phyloP scores from a whole-genome alignment of 2,888 invertebrate genomes.

The Tenthredo livida region DNA sequence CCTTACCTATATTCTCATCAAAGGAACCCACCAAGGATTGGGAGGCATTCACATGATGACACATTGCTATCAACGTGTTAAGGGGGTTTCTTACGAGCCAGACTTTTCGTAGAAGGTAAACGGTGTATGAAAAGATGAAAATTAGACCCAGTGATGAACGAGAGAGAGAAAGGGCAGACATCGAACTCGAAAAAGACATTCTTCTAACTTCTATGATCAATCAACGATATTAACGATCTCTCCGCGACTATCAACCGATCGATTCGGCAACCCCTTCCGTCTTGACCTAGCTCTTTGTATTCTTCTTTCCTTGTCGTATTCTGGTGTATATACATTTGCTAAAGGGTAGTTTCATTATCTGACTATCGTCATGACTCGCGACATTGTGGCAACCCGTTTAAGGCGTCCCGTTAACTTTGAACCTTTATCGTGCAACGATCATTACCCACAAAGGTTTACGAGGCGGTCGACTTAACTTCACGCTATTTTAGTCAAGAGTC shows the following conservation, averaged over 20 bases:
- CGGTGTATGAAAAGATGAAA: neutral
- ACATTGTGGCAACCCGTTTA: neutral
- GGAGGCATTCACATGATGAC: conserved; percentile 2
- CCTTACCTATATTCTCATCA: conserved; percentile 4
- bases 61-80: neutral
- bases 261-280: neutral
- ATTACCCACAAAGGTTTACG: conserved; percentile 13
- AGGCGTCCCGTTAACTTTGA: conserved; percentile 22
- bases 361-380: neutral
- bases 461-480: neutral
- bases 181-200: neutral
- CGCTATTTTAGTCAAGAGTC: neutral
- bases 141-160: neutral
- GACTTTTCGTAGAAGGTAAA: neutral
- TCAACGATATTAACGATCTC: neutral
- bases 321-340: neutral
- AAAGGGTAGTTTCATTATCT: conserved; percentile 1
- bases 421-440: conserved; percentile 30
- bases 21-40: neutral
- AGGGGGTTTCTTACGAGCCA: neutral
- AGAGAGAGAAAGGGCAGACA: neutral
- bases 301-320: neutral
- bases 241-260: neutral
- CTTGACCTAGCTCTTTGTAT: neutral
- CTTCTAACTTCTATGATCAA: neutral